phyloP scores from a whole-genome alignment of 2,797 vertebrate species.

The Odontamblyopus lacepedii region DNA sequence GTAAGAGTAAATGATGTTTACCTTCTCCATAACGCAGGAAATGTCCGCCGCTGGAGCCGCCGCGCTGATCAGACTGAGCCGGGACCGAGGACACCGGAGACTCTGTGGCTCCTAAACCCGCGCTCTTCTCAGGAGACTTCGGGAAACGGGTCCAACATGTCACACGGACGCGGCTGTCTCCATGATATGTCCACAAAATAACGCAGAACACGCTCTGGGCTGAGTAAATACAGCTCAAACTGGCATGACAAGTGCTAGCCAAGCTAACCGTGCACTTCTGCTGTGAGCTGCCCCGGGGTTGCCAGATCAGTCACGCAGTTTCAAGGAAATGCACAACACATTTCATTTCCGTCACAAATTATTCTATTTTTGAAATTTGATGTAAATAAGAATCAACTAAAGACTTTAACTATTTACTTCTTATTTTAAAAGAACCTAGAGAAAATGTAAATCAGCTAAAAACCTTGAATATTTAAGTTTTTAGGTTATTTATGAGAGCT shows the following conservation, averaged over 20 bases:
- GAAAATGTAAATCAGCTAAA: no score
- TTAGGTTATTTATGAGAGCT: background rate
- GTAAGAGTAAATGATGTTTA: constrained; percentile 12
- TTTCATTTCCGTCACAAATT: background rate
- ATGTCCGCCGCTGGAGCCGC: constrained; percentile 11
- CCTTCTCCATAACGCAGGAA: constrained; percentile 69
- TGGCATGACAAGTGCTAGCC: constrained; percentile 37
- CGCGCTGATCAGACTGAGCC: constrained; percentile 28
- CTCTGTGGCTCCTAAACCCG: constrained; percentile 29
- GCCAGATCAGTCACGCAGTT: background rate
- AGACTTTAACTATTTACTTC: no score
- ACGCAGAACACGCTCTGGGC: background rate
- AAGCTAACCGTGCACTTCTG: constrained; percentile 16
- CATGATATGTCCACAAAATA: constrained; percentile 34
- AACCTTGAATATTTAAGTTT: no score
- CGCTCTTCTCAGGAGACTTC: constrained; percentile 23
- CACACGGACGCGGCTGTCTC: constrained; percentile 25
- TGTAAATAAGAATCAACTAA: no score
- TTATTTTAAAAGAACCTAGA: no score
- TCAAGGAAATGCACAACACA: background rate
- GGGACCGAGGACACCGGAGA: constrained; percentile 22
- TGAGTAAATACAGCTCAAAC: background rate
- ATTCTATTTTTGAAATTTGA: no score
- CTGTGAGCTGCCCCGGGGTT: constrained; percentile 21
- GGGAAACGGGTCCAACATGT: constrained; percentile 24